phyloP scores from a whole-genome alignment of 2,888 invertebrate species.

The Synanthedon andrenaeformis region DNA sequence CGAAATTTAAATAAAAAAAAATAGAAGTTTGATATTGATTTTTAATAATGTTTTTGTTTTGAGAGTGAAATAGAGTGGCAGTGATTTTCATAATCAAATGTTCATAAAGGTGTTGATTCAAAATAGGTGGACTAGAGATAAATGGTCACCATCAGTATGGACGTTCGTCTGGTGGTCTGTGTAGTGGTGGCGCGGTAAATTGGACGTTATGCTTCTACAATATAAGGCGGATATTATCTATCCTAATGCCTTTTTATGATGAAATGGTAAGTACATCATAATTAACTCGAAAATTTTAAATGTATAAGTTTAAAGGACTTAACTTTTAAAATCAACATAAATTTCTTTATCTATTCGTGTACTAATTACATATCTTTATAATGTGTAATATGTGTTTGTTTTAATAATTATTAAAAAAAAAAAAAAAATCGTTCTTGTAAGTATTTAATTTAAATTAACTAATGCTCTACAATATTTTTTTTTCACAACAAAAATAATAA shows the following conservation, averaged over 20 bases:
- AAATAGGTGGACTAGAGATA: conserved; percentile 40
- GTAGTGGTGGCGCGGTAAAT: conserved; percentile 39
- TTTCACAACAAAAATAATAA: no score
- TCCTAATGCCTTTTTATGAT: conserved; percentile 64
- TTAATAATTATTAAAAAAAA: no score
- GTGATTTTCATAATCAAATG: conserved; percentile 8
- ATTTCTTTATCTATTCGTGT: no score
- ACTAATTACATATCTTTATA: no score
- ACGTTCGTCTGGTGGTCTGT: conserved; percentile 23
- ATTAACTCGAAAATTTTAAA: neutral
- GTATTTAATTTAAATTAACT: no score
- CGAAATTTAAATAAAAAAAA: no score
- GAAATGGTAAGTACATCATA: conserved; percentile 42
- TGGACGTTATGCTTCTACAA: conserved; percentile 56
- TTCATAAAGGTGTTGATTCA: conserved; percentile 27
- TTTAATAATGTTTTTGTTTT: neutral
- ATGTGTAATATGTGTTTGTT: no score
- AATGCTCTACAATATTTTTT: no score
- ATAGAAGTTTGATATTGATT: neutral
- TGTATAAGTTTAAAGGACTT: no score
- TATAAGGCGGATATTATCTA: conserved; percentile 38
- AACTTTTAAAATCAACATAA: no score
- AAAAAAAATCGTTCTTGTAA: no score
- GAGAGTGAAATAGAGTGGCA: neutral
- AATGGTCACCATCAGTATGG: conserved; percentile 16